Evolutionary conservation across 2,888 invertebrate species (phyloP).

Genomic region (Creontiades dilutus): DNA sequence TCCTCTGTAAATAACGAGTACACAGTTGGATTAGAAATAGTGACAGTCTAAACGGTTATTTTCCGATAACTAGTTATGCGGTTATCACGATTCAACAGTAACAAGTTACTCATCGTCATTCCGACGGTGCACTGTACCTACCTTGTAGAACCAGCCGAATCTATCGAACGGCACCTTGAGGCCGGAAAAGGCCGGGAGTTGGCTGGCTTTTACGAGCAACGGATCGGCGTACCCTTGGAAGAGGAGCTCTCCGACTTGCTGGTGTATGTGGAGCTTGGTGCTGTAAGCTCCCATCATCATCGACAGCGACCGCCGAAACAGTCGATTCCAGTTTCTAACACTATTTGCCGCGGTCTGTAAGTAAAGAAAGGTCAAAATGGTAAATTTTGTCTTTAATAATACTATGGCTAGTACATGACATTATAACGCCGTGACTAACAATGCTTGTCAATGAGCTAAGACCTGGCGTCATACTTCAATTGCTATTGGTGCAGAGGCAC

Average conservation of each 20-base stretch:
- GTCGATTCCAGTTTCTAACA: constrained; percentile 78
- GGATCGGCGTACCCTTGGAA: constrained; percentile 91
- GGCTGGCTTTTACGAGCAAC: constrained; percentile 82
- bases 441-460: too few species aligned
- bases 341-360: constrained; percentile 79
- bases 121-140: too few species aligned
- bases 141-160: constrained; percentile 92
- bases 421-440: too few species aligned
- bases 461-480: too few species aligned
- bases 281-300: constrained; percentile 79
- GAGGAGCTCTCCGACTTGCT: constrained; percentile 84
- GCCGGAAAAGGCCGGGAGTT: constrained; percentile 80
- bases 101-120: too few species aligned
- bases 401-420: too few species aligned
- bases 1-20: constrained; percentile 81
- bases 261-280: constrained; percentile 81
- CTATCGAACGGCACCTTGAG: constrained; percentile 82
- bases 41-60: too few species aligned
- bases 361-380: background rate
- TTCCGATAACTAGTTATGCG: too few species aligned
- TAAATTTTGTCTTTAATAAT: too few species aligned
- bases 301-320: constrained; percentile 75
- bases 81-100: too few species aligned
- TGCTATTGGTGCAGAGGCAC: too few species aligned
- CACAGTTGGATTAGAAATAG: too few species aligned